phyloP scores from a whole-genome alignment of 2,888 invertebrate genomes.

The Conchocele bisecta region DNA sequence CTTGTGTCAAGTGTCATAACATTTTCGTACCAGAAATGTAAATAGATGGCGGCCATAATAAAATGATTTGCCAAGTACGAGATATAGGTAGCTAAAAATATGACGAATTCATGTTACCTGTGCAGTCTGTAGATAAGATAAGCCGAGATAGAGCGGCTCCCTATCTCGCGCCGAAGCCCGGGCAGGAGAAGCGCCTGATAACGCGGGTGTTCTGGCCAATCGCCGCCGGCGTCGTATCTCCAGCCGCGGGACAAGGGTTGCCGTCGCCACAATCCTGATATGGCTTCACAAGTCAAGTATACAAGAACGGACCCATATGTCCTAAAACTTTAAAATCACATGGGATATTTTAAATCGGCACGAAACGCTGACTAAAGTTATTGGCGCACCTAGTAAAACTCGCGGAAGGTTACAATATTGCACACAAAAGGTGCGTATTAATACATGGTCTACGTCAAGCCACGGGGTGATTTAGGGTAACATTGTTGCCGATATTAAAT shows the following conservation, averaged over 20 bases:
- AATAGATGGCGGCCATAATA: constrained; percentile 60
- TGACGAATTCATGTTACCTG: constrained; percentile 62
- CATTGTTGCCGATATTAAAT: constrained; percentile 45
- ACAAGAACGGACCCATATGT: constrained; percentile 53
- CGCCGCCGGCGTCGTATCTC: constrained; percentile 29
- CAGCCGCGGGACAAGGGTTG: constrained; percentile 49
- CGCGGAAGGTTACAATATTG: constrained; percentile 53
- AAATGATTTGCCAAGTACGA: constrained; percentile 25
- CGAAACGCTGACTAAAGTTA: too few relatives aligned
- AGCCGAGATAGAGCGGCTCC: constrained; percentile 40
- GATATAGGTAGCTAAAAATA: constrained; percentile 52
- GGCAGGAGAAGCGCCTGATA: constrained; percentile 55
- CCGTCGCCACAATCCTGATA: constrained; percentile 22
- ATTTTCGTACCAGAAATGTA: constrained; percentile 49
- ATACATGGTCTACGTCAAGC: constrained; percentile 34
- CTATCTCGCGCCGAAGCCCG: constrained; percentile 50
- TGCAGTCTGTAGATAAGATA: constrained; percentile 57
- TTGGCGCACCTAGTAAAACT: too few relatives aligned
- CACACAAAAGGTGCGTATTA: constrained; percentile 29
- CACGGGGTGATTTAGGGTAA: neutral
- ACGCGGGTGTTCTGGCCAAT: constrained; percentile 41
- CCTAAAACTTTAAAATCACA: constrained; percentile 41
- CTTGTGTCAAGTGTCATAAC: constrained; percentile 52
- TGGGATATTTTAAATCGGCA: constrained; percentile 21
- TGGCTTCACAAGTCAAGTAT: constrained; percentile 19